Conservation (phyloP, 2,888 invertebrate genomes). For the Cosmia trapezina region DNA sequence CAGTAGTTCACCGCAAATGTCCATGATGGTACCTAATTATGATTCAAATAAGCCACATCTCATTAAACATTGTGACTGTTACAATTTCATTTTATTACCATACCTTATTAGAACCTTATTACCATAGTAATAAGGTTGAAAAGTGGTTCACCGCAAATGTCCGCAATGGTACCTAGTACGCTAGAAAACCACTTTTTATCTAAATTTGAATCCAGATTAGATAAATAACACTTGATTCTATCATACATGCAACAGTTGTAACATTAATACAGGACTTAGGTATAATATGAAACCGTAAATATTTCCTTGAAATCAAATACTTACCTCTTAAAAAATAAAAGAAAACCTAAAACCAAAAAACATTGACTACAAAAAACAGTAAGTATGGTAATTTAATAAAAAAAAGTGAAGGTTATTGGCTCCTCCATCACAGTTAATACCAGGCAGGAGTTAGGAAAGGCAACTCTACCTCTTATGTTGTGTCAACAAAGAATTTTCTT, state of each 20-base stretch:
- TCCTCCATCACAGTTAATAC: neutral
- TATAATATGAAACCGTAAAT: neutral
- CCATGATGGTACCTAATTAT: neutral
- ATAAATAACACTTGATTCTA: neutral
- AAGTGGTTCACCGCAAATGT: too few relatives aligned
- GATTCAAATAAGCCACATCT: neutral
- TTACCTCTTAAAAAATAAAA: too few relatives aligned
- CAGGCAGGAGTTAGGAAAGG: neutral
- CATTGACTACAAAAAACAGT: neutral
- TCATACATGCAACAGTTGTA: too few relatives aligned
- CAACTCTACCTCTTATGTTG: too few relatives aligned
- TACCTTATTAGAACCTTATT: too few relatives aligned
- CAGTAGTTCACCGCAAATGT: too few relatives aligned
- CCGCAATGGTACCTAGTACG: too few relatives aligned
- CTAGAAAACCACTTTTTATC: neutral
- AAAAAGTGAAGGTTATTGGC: too few relatives aligned
- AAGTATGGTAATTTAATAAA: neutral
- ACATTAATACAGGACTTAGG: neutral
- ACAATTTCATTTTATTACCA: slow-evolving; percentile 1
- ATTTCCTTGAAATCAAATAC: neutral
- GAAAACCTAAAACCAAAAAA: neutral
- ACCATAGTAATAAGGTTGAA: too few relatives aligned
- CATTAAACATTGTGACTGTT: slow-evolving; percentile 1
- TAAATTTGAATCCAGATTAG: neutral
- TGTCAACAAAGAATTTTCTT: too few relatives aligned